These are phyloP conservation scores for Drosophila arawakana DNA, from an alignment of 1,140 invertebrate genomes.

Conservation along the genomic window DNA sequence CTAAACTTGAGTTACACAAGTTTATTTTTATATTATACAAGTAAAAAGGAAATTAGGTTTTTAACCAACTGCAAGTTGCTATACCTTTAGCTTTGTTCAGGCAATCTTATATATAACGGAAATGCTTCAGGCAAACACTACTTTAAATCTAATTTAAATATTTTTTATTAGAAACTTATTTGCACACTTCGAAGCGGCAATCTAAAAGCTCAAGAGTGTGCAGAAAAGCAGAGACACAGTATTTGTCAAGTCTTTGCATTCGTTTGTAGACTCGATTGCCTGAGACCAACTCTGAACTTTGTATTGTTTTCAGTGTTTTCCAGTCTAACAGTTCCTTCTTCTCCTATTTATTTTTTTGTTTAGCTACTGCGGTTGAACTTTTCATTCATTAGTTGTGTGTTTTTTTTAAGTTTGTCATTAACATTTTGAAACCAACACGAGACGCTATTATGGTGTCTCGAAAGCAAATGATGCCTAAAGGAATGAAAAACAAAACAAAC, in stretches of 20 bases:
- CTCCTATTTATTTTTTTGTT: too few relatives aligned
- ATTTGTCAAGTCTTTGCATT: not conserved
- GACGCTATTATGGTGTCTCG: constrained; percentile 63
- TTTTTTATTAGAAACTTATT: not conserved
- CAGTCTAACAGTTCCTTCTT: constrained; percentile 1
- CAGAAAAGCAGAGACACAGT: not conserved
- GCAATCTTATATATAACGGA: too few relatives aligned
- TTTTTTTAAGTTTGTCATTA: constrained; percentile 35
- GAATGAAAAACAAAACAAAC: constrained; percentile 38
- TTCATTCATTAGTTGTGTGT: constrained; percentile 23
- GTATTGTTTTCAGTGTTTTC: not conserved
- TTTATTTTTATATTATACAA: too few relatives aligned
- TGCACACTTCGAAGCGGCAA: not conserved
- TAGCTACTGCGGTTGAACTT: constrained; percentile 1
- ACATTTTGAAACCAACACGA: constrained; percentile 57
- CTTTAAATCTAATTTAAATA: not conserved
- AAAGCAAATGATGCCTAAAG: constrained; percentile 63
- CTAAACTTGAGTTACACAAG: too few relatives aligned
- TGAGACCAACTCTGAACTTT: not conserved
- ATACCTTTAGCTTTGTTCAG: too few relatives aligned
- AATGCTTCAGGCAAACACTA: not conserved
- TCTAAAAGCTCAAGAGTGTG: not conserved
- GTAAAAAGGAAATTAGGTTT: too few relatives aligned
- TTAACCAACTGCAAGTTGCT: too few relatives aligned
- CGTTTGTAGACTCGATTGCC: not conserved